Percentiles rank a stretch among this genome's conserved stretches.
Conservation (phyloP, 2,113 vertebrate genomes). For the Cyprinodon tularosa region DNA sequence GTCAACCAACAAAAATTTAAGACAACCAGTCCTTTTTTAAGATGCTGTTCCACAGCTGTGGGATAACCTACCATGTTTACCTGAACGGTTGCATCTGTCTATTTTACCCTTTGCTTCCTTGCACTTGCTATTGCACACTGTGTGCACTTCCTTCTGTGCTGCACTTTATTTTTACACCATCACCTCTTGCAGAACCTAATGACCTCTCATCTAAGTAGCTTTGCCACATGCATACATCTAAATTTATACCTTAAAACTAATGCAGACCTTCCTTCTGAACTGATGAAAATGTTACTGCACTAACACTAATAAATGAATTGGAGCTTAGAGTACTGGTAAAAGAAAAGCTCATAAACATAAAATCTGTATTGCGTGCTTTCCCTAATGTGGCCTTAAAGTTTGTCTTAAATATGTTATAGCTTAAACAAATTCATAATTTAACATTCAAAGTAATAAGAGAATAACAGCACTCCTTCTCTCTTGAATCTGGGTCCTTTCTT, state of each 20-base stretch:
- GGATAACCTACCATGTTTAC: not conserved
- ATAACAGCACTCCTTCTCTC: not conserved
- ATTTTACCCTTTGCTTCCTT: not conserved
- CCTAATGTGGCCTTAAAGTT: not conserved
- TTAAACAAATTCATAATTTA: slow-evolving; percentile 3
- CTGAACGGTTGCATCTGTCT: not conserved
- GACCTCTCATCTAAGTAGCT: not conserved
- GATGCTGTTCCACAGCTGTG: not conserved
- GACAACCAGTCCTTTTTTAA: not conserved
- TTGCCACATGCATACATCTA: not conserved
- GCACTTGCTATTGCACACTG: not conserved
- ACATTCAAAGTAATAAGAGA: not conserved
- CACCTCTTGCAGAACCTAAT: not conserved
- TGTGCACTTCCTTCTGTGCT: not conserved
- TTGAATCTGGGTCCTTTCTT: not conserved
- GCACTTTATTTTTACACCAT: too few relatives aligned
- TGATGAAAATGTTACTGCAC: not conserved
- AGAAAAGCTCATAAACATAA: not conserved
- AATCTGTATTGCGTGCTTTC: not conserved
- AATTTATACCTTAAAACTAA: not conserved
- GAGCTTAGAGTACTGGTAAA: not conserved
- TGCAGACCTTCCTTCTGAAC: not conserved
- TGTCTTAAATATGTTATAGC: not conserved
- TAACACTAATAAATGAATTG: not conserved
- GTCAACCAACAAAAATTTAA: not conserved